A percentile compares a stretch with the other conserved stretches of the same genome.
Evolutionary conservation across 2,113 vertebrate genomes (phyloP).

Genomic region (Pseudois nayaur): DNA sequence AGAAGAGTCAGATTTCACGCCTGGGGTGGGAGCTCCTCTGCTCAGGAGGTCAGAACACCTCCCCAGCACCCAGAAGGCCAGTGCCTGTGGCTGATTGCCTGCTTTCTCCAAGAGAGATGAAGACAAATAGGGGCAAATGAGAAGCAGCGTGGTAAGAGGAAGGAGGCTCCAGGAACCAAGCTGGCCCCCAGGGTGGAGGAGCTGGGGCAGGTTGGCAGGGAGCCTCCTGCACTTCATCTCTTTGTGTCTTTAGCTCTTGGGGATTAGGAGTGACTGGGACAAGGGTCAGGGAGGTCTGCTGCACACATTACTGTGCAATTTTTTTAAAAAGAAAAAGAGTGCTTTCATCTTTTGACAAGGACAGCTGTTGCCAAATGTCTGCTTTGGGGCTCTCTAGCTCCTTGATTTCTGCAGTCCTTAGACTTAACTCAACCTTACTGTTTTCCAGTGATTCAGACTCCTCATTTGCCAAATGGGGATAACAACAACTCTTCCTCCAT

Average conservation of each 20-base stretch:
- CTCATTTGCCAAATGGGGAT: background rate
- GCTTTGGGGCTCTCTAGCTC: background rate
- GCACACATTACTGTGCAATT: background rate
- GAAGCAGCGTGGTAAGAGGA: background rate
- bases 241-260: background rate
- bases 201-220: background rate
- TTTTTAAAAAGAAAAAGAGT: background rate
- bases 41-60: background rate
- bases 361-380: background rate
- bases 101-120: background rate
- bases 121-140: background rate
- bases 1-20: background rate
- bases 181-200: background rate
- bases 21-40: background rate
- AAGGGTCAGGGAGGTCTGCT: constrained; percentile 5
- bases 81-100: too few relatives aligned
- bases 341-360: background rate
- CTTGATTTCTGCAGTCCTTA: background rate
- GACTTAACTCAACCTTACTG: background rate
- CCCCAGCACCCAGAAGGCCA: too few relatives aligned
- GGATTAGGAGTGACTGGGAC: background rate
- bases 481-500: background rate
- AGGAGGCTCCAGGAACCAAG: background rate
- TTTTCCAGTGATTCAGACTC: background rate
- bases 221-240: background rate